Evolutionary conservation across 2,113 vertebrate genomes (phyloP).

Genomic region (Platanista minor): DNA sequence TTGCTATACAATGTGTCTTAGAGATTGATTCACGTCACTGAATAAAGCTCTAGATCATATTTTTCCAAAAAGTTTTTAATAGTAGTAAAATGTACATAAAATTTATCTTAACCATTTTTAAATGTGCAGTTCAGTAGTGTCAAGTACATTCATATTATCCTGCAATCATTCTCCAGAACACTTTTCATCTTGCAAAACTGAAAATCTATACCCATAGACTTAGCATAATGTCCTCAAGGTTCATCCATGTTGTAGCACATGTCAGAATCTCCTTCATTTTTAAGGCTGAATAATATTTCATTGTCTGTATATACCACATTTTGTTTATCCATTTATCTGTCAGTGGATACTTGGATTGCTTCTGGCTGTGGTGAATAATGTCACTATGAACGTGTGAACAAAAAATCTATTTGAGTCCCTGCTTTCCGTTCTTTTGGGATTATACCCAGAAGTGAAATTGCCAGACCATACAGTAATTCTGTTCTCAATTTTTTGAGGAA

Average conservation of each 20-base stretch:
- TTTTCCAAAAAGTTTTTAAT: background rate
- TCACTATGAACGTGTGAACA: background rate
- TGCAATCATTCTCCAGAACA: background rate
- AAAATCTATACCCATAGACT: background rate
- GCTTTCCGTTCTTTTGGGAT: background rate
- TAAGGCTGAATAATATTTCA: background rate
- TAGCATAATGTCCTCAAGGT: background rate
- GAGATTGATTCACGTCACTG: background rate
- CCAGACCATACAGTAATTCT: background rate
- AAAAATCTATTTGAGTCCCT: background rate
- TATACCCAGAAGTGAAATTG: background rate
- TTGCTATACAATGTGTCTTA: background rate
- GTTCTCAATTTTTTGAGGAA: background rate
- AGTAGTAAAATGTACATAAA: background rate
- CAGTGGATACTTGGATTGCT: background rate
- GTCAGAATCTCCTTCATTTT: background rate
- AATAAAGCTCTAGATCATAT: background rate
- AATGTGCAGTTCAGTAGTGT: background rate
- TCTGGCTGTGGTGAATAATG: background rate
- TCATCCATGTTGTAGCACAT: background rate
- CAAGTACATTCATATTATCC: background rate
- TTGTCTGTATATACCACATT: background rate
- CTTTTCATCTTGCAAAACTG: background rate
- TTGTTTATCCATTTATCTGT: background rate
- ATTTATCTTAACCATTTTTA: background rate